Evolutionary conservation across 2,888 invertebrate species (phyloP), one percentile per base, ranked within the genome.

Genomic region (Drosophila lutescens): DNA sequence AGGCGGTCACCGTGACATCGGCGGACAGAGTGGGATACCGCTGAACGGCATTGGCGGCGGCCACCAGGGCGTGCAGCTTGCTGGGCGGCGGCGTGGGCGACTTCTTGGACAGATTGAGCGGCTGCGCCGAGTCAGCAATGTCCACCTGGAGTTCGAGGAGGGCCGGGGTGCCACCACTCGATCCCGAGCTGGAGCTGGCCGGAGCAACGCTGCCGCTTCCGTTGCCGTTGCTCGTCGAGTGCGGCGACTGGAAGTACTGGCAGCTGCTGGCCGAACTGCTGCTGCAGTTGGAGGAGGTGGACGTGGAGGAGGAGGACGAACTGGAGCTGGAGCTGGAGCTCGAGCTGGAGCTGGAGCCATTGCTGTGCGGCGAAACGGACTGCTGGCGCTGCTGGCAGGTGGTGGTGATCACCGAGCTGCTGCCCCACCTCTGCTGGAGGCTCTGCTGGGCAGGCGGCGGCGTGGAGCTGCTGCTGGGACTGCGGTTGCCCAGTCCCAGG

Each of bases 101-200:
- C 91, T 96, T 96, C 92, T 97, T 97, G 92, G 97, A 97, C 88
- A 98, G 94, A 94, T 98, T 98, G 80, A 98, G 93, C 60, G 98
- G 98, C 91, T 96, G 96, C 82, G 95, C 95, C 56, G 95, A 94
- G 90, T 96, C 96, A 23, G 96, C 96, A 80, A 96, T 96, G 90
- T 96, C 96, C 84, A 97, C 96, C 92, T 97, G 96, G 82, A 97
- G 93, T 91, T 96, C 96, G 89, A 95, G 93, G 90, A 95, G 93
- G 2, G 30, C 30, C 40, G 91, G 86, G 4, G 90, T 80, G 6
- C 93, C 93, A 20, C 30, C 13, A 9, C 23, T 61, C 40, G 62
- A 47, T 2, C 40, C 62, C 15, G 65, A 66, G 13, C 68, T 54
- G 40, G 65, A 67, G 13, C 68, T 47, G 40, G 65, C 65, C 34